Evolutionary conservation across 2,888 invertebrate species (phyloP).

Genomic region (Eupithecia inturbata): DNA sequence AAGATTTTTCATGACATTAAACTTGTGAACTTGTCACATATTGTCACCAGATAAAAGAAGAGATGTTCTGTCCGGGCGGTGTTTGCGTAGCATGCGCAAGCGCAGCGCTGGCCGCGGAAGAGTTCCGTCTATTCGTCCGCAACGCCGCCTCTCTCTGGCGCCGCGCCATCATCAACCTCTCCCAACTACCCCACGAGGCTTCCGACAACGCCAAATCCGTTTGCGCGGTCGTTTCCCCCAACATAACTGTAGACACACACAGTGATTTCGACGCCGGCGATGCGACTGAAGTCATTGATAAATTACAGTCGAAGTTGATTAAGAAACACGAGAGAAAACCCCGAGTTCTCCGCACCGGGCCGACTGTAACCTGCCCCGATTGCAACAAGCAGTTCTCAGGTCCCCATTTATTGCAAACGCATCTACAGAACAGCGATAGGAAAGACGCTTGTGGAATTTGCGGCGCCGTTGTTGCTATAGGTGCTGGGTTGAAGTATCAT

Average conservation of each 20-base stretch:
- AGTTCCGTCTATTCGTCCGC: slow-evolving; percentile 64
- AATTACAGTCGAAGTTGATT: slow-evolving; percentile 52
- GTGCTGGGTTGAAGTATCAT: slow-evolving; percentile 64
- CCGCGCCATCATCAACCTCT: slow-evolving; percentile 57
- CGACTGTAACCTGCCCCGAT: slow-evolving; percentile 63
- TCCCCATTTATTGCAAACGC: slow-evolving; percentile 66
- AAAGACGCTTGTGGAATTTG: slow-evolving; percentile 71
- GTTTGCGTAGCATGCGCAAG: slow-evolving; percentile 66
- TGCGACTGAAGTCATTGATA: slow-evolving; percentile 56
- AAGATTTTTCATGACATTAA: not conserved
- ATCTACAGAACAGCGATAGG: slow-evolving; percentile 71
- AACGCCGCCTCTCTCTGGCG: slow-evolving; percentile 64
- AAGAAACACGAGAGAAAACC: slow-evolving; percentile 48
- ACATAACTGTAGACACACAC: slow-evolving; percentile 57
- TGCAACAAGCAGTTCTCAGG: slow-evolving; percentile 68
- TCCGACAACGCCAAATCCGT: slow-evolving; percentile 55
- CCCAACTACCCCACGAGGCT: slow-evolving; percentile 37
- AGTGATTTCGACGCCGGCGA: slow-evolving; percentile 60
- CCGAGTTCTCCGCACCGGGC: slow-evolving; percentile 56
- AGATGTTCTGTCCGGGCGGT: slow-evolving; percentile 60
- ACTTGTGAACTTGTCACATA: not conserved
- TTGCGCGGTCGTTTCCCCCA: slow-evolving; percentile 63
- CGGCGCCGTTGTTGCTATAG: slow-evolving; percentile 59
- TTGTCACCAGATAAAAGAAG: slow-evolving; percentile 64
- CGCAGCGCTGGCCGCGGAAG: slow-evolving; percentile 64